phyloP scores from a whole-genome alignment of 2,797 vertebrate species.

The Chaetodon trifasciatus region DNA sequence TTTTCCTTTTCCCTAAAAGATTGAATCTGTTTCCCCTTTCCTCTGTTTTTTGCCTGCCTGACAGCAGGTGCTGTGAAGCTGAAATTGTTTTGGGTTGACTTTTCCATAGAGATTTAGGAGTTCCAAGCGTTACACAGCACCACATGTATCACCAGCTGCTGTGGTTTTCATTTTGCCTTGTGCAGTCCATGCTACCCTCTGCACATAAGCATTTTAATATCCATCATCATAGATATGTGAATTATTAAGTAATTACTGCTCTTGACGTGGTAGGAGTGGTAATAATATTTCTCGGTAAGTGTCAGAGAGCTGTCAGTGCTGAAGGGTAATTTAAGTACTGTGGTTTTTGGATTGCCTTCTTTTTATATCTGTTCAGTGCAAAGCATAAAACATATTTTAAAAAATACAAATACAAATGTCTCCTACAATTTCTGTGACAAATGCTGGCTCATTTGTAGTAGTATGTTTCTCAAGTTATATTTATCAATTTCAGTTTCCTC shows the following conservation, averaged over 20 bases:
- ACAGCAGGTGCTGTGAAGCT: conserved; percentile 34
- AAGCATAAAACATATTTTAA: background rate
- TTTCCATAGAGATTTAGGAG: conserved; percentile 21
- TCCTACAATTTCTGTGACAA: background rate
- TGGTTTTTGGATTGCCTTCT: background rate
- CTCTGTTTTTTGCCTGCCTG: background rate
- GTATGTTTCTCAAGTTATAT: conserved; percentile 2
- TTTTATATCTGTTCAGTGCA: background rate
- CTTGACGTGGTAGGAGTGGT: background rate
- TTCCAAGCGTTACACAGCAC: background rate
- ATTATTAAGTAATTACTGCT: conserved; percentile 6
- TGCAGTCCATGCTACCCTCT: background rate
- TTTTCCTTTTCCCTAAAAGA: conserved; percentile 3
- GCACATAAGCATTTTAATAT: background rate
- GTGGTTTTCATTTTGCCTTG: background rate
- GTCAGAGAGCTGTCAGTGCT: background rate
- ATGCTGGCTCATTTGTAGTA: background rate
- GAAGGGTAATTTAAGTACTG: background rate
- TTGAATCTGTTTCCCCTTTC: background rate
- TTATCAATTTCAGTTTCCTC: background rate
- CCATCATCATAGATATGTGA: background rate
- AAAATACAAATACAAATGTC: background rate
- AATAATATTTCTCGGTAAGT: background rate
- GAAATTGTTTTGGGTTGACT: conserved; percentile 15
- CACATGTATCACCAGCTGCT: conserved; percentile 1